Evolutionary conservation across 1,140 invertebrate species (phyloP).

Genomic region (Monomorium pharaonis): DNA sequence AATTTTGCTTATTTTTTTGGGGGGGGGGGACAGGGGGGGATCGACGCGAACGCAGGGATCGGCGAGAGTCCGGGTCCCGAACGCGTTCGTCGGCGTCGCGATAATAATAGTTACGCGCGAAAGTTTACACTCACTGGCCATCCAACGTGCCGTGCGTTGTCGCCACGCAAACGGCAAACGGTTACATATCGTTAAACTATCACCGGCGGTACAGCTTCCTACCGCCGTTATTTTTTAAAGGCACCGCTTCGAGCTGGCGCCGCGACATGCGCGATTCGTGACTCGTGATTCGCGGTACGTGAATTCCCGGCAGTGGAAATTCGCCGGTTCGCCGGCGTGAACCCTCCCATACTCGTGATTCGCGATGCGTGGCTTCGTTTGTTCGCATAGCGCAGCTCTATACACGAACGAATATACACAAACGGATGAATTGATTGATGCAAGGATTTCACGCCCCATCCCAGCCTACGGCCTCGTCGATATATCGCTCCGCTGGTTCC

Average conservation of each 20-base stretch:
- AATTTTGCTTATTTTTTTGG: neutral
- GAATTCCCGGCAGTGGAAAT: neutral
- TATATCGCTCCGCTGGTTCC: neutral
- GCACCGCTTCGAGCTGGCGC: slow-evolving; percentile 44
- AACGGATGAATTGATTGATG: neutral
- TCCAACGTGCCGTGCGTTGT: slow-evolving; percentile 57
- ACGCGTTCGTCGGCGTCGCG: slow-evolving; percentile 16
- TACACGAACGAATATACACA: neutral
- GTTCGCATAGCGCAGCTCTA: neutral
- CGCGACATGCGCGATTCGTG: neutral
- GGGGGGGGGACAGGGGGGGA: no score
- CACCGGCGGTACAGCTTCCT: slow-evolving; percentile 35
- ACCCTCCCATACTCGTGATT: neutral
- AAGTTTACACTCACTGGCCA: slow-evolving; percentile 64
- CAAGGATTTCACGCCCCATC: neutral
- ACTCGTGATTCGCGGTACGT: neutral
- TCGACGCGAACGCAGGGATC: neutral
- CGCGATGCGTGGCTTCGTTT: neutral
- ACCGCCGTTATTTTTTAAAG: slow-evolving; percentile 63
- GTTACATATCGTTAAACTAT: slow-evolving; percentile 65
- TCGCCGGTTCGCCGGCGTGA: neutral
- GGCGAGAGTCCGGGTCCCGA: neutral
- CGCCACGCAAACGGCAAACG: slow-evolving; percentile 30
- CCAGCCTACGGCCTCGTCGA: neutral
- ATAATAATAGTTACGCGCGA: neutral